These are phyloP conservation scores for Pheosia tremula DNA, from an alignment of 2,888 invertebrate genomes.

Conservation along the genomic window DNA sequence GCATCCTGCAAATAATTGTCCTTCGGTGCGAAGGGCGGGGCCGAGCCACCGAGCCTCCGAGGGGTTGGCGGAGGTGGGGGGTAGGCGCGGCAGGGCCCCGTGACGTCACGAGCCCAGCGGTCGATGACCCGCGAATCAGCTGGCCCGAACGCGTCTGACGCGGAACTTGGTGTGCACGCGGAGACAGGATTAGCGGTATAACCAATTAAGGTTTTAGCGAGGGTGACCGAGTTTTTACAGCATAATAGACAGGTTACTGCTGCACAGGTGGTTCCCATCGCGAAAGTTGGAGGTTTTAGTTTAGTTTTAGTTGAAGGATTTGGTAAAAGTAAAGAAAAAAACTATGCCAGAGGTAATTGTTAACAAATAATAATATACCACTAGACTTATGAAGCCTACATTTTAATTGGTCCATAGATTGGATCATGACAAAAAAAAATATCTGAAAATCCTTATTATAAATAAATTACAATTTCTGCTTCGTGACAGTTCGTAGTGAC, in stretches of 20 bases:
- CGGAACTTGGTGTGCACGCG: not conserved
- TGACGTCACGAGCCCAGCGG: conserved; percentile 75
- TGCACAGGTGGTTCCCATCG: conserved; percentile 8
- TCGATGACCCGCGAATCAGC: conserved; percentile 67
- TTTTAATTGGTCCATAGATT: too few relatives aligned
- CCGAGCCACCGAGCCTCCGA: conserved; percentile 25
- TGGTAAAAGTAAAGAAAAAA: too few relatives aligned
- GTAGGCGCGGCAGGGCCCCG: conserved; percentile 61
- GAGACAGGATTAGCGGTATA: conserved; percentile 24
- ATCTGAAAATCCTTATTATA: too few relatives aligned
- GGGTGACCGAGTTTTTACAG: conserved; percentile 39
- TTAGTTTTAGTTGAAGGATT: too few relatives aligned
- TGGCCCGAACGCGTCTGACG: conserved; percentile 29
- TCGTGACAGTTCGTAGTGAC: too few relatives aligned
- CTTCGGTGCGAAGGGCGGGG: conserved; percentile 47
- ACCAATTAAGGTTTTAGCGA: conserved; percentile 38
- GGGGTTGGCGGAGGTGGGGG: conserved; percentile 35
- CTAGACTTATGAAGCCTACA: too few relatives aligned
- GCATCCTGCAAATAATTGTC: conserved; percentile 76
- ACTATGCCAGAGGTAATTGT: too few relatives aligned
- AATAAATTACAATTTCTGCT: too few relatives aligned
- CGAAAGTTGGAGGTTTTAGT: conserved; percentile 6
- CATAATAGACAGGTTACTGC: conserved; percentile 25
- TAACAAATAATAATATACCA: too few relatives aligned
- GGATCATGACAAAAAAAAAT: too few relatives aligned